Percentiles rank a stretch among this genome's conserved stretches.
These are phyloP conservation scores for Seira ritae DNA, from an alignment of 2,888 invertebrate species.

Conservation along the genomic window DNA sequence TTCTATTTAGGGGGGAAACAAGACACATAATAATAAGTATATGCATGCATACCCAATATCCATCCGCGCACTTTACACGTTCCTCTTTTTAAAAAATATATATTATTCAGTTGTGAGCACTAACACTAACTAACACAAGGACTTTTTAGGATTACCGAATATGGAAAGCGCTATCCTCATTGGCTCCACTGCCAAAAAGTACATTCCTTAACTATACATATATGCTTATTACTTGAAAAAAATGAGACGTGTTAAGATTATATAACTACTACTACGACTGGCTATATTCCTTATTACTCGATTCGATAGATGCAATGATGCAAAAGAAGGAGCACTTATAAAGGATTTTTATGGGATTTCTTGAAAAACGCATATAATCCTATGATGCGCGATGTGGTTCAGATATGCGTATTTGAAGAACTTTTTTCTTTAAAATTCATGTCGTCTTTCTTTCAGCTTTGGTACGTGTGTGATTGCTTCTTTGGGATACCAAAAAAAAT, in stretches of 20 bases:
- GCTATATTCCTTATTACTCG: no score
- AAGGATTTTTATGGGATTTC: conserved; percentile 3
- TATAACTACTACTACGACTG: no score
- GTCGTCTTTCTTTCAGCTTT: neutral
- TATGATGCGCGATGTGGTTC: neutral
- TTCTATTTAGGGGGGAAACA: conserved; percentile 1
- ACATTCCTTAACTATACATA: conserved; percentile 30
- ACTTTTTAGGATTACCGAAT: conserved; percentile 55
- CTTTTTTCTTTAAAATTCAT: conserved; percentile 4
- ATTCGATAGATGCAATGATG: neutral
- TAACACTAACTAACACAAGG: conserved; percentile 35
- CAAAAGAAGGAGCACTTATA: neutral
- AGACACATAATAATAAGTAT: neutral
- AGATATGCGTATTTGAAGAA: conserved; percentile 4
- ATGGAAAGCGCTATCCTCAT: conserved; percentile 51
- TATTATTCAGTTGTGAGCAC: neutral
- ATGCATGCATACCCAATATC: neutral
- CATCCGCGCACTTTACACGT: conserved; percentile 11
- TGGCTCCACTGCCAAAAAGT: conserved; percentile 47
- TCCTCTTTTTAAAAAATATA: neutral
- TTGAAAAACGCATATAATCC: conserved; percentile 11
- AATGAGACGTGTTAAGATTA: no score
- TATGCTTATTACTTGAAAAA: conserved; percentile 27
- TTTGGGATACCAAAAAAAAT: conserved; percentile 6
- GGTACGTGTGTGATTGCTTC: conserved; percentile 2